Evolutionary conservation across 2,888 invertebrate species (phyloP), one percentile per base, ranked within the genome.

Genomic region (Pocota personata): DNA sequence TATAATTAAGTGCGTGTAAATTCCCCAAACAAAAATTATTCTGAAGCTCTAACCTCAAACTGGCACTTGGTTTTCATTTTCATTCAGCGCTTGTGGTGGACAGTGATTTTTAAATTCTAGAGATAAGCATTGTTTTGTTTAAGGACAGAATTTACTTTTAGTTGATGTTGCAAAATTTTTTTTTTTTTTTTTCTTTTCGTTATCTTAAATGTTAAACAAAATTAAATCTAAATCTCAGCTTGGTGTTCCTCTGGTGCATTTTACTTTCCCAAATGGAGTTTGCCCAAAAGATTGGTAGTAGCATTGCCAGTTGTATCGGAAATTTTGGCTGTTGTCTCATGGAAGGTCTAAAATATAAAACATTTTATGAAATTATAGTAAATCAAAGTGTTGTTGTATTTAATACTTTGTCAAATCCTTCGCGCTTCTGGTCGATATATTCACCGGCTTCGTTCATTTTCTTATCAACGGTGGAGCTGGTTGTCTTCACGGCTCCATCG

Each of bases 381-480:
- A 10, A 40, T 58, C 43, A 12, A 4, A 12, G 10, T 48, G 10
- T 19, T 12, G 10, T 0, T 50, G 2, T n/a, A 19, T 0, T 16
- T 32, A 12, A 8, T 16, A 90, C 91, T 88, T 92, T 92, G 87
- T 92, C 91, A 48, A 92, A 88, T 35, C 90, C 89, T 73, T 90
- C 94, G 37, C 94, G 93, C 90, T 95, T 95, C 88, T 94, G 94
- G 89, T 93, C 94, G 78, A 94, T 92, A 90, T 93, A 95, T 89
- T 95, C 94, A 90, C 95, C 95, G 27, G 95, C 93, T 82, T 95
- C 94, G 89, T 94, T 94, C 89, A 95, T 91, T 92, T 95, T 95
- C 84, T 93, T 90, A 90, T 95, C 95, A 57, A 95, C 94, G 10
- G 94, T 93, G 19, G 93, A 91, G 76, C 94, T 93, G 19, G 94